Evolutionary conservation across 2,888 invertebrate genomes (phyloP).

Genomic region (Mimachlamys varia): DNA sequence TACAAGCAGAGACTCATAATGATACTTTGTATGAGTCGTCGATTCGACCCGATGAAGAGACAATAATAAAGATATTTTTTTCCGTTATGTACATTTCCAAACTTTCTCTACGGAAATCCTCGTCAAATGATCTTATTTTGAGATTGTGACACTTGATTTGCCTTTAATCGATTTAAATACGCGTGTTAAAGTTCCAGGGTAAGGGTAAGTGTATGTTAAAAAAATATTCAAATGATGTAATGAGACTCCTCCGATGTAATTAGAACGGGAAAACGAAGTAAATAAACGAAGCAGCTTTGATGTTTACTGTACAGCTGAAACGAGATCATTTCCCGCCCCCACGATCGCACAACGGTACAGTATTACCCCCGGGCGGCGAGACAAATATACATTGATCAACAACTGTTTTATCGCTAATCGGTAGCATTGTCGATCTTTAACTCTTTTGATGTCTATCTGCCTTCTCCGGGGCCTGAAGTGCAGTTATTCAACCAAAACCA

Average conservation of each 20-base stretch:
- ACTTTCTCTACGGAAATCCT: too few relatives aligned
- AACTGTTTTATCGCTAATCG: constrained; percentile 27
- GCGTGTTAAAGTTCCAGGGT: not conserved
- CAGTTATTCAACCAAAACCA: constrained; percentile 20
- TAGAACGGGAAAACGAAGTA: not conserved
- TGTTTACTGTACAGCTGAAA: not conserved
- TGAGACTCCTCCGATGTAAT: not conserved
- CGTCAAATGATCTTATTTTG: too few relatives aligned
- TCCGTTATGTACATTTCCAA: too few relatives aligned
- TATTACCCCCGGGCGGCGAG: not conserved
- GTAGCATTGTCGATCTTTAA: constrained; percentile 11
- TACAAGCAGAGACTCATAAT: too few relatives aligned
- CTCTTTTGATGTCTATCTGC: constrained; percentile 7
- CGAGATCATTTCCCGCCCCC: constrained; percentile 15
- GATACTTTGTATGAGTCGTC: too few relatives aligned
- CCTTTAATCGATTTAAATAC: not conserved
- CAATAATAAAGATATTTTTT: too few relatives aligned
- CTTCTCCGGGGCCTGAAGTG: not conserved
- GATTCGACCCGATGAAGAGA: too few relatives aligned
- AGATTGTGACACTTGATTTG: too few relatives aligned
- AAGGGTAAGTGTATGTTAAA: not conserved
- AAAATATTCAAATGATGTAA: not conserved
- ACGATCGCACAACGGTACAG: constrained; percentile 6
- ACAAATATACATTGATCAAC: constrained; percentile 31
- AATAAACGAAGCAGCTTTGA: not conserved